phyloP scores from a whole-genome alignment of 2,888 invertebrate species.

The Liopterus haemorrhoidalis region DNA sequence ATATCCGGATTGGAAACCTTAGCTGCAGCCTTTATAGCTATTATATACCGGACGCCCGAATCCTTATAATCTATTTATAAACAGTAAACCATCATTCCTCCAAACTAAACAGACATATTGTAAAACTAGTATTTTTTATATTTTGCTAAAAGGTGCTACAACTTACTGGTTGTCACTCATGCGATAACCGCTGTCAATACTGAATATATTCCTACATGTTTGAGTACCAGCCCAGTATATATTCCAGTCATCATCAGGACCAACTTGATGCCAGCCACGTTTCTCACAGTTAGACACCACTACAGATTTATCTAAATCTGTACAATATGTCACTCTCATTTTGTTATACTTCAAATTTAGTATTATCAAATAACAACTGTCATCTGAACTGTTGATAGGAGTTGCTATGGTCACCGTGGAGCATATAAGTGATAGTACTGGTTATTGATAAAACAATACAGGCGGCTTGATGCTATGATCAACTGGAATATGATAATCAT shows the following conservation, averaged over 20 bases:
- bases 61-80: background rate
- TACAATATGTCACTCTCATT: slow-evolving; percentile 61
- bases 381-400: too few species aligned
- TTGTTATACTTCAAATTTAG: too few species aligned
- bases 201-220: slow-evolving; percentile 86
- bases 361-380: too few species aligned
- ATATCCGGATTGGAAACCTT: too few species aligned
- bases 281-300: slow-evolving; percentile 87
- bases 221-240: slow-evolving; percentile 92
- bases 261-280: slow-evolving; percentile 82
- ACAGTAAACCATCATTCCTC: slow-evolving; percentile 3
- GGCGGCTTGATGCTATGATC: too few species aligned
- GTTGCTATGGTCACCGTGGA: too few species aligned
- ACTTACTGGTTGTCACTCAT: slow-evolving; percentile 86
- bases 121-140: background rate
- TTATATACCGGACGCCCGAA: slow-evolving; percentile 4
- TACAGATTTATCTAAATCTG: slow-evolving; percentile 92
- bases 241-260: slow-evolving; percentile 91
- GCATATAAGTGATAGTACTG: too few species aligned
- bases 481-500: too few species aligned
- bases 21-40: too few species aligned
- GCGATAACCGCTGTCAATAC: slow-evolving; percentile 85
- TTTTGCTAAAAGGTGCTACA: slow-evolving; percentile 2
- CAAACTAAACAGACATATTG: background rate
- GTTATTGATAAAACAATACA: too few species aligned